Evolutionary conservation across 2,797 vertebrate species (phyloP).

Genomic region (Chiroxiphia lanceolata): DNA sequence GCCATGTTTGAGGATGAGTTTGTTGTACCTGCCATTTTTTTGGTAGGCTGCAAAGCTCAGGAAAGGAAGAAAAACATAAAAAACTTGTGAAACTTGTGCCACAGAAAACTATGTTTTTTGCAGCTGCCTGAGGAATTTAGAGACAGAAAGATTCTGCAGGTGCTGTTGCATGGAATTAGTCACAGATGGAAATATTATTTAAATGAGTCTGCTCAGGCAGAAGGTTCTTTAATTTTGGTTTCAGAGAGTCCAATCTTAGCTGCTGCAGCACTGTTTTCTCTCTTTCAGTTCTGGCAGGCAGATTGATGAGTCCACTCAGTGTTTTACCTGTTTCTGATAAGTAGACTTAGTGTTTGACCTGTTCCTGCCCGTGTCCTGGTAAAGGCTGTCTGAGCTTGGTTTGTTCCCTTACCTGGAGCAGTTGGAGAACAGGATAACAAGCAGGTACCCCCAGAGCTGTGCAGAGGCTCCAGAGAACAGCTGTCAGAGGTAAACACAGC

Average conservation of each 20-base stretch:
- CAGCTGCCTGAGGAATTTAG: neutral
- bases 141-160: neutral
- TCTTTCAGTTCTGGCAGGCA: neutral
- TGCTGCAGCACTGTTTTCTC: neutral
- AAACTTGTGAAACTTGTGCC: neutral
- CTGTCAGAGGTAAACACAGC: neutral
- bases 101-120: neutral
- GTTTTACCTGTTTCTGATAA: neutral
- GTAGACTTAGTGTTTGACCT: neutral
- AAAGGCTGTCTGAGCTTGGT: too few species aligned
- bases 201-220: neutral
- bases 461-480: neutral
- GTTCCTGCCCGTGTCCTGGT: neutral
- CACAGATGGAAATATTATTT: neutral
- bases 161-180: neutral
- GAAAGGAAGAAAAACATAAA: neutral
- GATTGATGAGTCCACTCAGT: neutral
- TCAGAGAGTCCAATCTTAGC: neutral
- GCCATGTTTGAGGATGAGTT: neutral
- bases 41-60: neutral
- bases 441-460: fast-evolving
- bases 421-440: neutral
- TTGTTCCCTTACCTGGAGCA: neutral
- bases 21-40: neutral
- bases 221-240: neutral